Percentiles rank a stretch among this genome's conserved stretches.
Evolutionary conservation across 2,797 vertebrate species (phyloP).

Genomic region (Hoplostethus mediterraneus): DNA sequence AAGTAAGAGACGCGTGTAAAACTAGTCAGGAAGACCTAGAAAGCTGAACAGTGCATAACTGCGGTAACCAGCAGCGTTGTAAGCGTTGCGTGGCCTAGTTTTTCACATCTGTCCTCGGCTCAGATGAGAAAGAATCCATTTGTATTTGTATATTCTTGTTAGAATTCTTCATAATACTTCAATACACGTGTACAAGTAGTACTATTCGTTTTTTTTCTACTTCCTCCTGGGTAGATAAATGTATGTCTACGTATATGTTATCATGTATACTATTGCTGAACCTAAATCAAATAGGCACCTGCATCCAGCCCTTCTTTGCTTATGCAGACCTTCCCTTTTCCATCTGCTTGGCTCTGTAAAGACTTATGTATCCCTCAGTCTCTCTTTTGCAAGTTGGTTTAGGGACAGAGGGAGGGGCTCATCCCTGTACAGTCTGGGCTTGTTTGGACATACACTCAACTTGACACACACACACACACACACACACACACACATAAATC

Average conservation of each 20-base stretch:
- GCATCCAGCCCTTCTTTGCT: not conserved
- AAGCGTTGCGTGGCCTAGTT: conserved; percentile 47
- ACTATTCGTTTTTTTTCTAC: too few species aligned
- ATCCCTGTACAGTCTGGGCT: conserved; percentile 56
- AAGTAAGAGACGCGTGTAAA: conserved; percentile 47
- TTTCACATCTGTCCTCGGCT: conserved; percentile 61
- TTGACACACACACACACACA: conserved; percentile 24
- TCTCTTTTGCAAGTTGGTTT: conserved; percentile 39
- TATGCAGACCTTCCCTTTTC: conserved; percentile 15
- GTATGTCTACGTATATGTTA: not conserved
- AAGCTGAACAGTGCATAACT: conserved; percentile 44
- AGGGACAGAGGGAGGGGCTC: conserved; percentile 37
- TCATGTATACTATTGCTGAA: not conserved
- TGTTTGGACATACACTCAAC: conserved; percentile 56
- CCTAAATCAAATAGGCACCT: not conserved
- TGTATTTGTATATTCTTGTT: too few species aligned
- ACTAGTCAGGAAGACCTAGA: conserved; percentile 65
- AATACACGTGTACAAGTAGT: not conserved
- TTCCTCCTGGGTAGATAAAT: not conserved
- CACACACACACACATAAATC: conserved; percentile 24
- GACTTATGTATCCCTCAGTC: conserved; percentile 21
- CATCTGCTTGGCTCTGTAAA: conserved; percentile 9
- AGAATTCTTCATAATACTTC: conserved; percentile 2
- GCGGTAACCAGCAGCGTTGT: conserved; percentile 55
- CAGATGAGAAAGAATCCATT: not conserved